These are phyloP conservation scores for Eulemur coronatus DNA, from an alignment of 2,797 vertebrate genomes.

Conservation along the genomic window DNA sequence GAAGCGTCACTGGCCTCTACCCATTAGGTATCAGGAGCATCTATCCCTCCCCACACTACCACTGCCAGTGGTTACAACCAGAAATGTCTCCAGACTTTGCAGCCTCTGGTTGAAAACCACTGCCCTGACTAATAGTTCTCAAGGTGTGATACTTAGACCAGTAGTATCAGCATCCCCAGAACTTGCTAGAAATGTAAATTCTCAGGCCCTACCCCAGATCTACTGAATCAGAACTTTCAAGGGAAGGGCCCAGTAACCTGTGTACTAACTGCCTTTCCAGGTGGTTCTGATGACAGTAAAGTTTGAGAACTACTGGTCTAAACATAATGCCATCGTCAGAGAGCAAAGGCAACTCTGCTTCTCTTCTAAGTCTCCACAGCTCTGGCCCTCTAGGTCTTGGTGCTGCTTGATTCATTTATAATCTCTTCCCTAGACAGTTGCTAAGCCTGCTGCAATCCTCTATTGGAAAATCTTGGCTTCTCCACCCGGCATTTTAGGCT, in stretches of 20 bases:
- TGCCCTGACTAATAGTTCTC: not conserved
- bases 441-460: not conserved
- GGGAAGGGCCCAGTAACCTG: not conserved
- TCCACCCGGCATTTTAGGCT: not conserved
- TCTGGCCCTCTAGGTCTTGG: not conserved
- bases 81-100: not conserved
- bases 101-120: slow-evolving; percentile 6
- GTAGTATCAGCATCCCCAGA: not conserved
- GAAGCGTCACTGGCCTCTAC: not conserved
- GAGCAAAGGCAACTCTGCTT: not conserved
- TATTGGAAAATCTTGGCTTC: not conserved
- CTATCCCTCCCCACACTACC: not conserved
- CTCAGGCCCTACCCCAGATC: not conserved
- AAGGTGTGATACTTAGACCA: not conserved
- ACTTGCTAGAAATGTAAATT: not conserved
- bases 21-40: not conserved
- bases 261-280: not conserved
- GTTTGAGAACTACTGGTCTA: not conserved
- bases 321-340: not conserved
- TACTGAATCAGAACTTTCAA: not conserved
- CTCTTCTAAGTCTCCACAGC: not conserved
- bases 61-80: not conserved
- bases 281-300: not conserved
- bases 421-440: not conserved
- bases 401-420: not conserved